Percentiles rank a stretch among this genome's conserved stretches.
Conservation (phyloP, 2,113 vertebrate genomes). For the Bothrops jararaca region DNA sequence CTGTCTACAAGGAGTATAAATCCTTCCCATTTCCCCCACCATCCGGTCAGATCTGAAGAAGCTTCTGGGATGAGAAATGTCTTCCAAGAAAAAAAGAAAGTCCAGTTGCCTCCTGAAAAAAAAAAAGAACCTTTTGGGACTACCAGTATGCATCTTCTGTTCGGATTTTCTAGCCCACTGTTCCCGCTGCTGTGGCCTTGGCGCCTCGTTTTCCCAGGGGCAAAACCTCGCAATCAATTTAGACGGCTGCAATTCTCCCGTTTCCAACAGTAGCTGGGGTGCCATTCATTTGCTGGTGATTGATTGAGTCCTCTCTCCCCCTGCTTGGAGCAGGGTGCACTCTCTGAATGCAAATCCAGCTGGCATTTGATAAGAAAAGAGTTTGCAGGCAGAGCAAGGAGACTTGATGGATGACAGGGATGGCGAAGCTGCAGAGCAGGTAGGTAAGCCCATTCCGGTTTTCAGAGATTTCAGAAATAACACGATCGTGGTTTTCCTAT, state of each 20-base stretch:
- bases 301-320: not conserved
- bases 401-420: not conserved
- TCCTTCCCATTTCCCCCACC: no score
- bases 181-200: not conserved
- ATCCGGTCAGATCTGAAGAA: no score
- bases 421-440: not conserved
- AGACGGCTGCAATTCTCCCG: fast-evolving
- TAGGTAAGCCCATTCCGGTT: not conserved
- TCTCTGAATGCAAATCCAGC: not conserved
- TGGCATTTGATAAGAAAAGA: not conserved
- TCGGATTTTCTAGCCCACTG: not conserved
- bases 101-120: no score
- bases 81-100: no score
- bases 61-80: no score
- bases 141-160: not conserved
- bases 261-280: not conserved
- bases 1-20: no score
- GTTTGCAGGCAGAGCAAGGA: not conserved
- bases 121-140: no score
- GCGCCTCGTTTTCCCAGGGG: not conserved
- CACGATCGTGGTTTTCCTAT: no score
- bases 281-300: not conserved
- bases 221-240: not conserved
- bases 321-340: not conserved
- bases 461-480: no score